Evolutionary conservation across 1,140 invertebrate species (phyloP), one percentile per base, ranked within the genome.

Genomic region (Olivierus martensii): DNA sequence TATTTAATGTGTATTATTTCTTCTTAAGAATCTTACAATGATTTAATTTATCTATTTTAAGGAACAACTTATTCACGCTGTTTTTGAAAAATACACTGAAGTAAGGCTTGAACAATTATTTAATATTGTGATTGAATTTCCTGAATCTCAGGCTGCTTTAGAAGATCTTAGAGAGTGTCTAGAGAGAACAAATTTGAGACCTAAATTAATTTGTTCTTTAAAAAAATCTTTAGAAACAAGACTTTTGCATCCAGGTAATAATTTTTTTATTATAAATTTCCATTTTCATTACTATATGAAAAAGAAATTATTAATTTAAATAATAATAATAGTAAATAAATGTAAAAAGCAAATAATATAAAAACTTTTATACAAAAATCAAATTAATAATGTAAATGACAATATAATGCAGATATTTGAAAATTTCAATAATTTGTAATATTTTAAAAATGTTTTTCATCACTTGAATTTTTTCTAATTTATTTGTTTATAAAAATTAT

Each of bases 81-180:
- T n/a, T 38, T 41, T 28, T 51, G 41, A n/a, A 28, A 41, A 41
- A 17, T 28, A 47, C 11, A 34, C 86, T 14, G 80, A 79, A 65
- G 77, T 83, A 45, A 78, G 89, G 59, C 93, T 94, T 51, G 82
- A 89, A 63, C 87, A 95, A 65, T 73, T 97, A 42, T 96, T 96
- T 67, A 89, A 87, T 63, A 95, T 95, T 47, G 92, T 95, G 52
- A 92, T 95, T 67, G 88, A 96, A 67, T 97, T 86, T 75, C 93
- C 93, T 3, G 91, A 96, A 62, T 96, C 92, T 6, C 81, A 89
- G 62, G 86, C 89, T 19, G 88, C 90, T 2, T 76, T 98, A 17
- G 81, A 90, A 66, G 93, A 98, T 71, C 74, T 98, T 21, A 79
- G 82, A 59, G 69, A 80, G 37, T 94, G 91, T 67, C 72, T 97